These are phyloP conservation scores for Lethrus apterus DNA, from an alignment of 1,140 invertebrate species.

Conservation along the genomic window DNA sequence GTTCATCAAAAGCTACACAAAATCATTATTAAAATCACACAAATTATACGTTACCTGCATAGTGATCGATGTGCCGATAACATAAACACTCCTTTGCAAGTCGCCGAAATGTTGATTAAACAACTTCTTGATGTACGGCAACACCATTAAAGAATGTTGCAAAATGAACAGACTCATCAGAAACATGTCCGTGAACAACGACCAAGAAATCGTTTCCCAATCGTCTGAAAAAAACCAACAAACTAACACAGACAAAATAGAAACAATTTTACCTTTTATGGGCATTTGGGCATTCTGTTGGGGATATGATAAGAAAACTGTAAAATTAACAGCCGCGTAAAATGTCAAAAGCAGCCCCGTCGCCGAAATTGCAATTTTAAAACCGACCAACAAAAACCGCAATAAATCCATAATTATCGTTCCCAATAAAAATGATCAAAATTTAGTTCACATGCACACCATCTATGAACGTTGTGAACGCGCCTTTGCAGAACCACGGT, in stretches of 20 bases:
- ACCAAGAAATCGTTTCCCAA: conserved; percentile 24
- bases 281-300: conserved; percentile 11
- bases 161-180: conserved; percentile 33
- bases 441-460: no score
- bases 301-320: conserved; percentile 31
- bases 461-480: no score
- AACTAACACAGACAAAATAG: conserved; percentile 7
- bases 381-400: no score
- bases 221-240: conserved; percentile 24
- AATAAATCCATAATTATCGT: no score
- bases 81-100: conserved; percentile 33
- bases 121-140: conserved; percentile 24
- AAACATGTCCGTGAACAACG: conserved; percentile 29
- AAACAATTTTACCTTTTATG: conserved; percentile 18
- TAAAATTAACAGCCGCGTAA: conserved; percentile 30
- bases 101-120: conserved; percentile 25
- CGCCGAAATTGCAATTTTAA: background rate
- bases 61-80: conserved; percentile 27
- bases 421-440: no score
- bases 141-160: conserved; percentile 34
- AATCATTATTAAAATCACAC: conserved; percentile 1
- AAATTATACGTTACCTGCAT: conserved; percentile 25
- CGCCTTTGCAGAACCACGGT: no score
- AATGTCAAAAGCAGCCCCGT: conserved; percentile 17
- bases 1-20: conserved; percentile 29